Evolutionary conservation across 2,888 invertebrate species (phyloP).

Genomic region (Neocrepidodera transversa): DNA sequence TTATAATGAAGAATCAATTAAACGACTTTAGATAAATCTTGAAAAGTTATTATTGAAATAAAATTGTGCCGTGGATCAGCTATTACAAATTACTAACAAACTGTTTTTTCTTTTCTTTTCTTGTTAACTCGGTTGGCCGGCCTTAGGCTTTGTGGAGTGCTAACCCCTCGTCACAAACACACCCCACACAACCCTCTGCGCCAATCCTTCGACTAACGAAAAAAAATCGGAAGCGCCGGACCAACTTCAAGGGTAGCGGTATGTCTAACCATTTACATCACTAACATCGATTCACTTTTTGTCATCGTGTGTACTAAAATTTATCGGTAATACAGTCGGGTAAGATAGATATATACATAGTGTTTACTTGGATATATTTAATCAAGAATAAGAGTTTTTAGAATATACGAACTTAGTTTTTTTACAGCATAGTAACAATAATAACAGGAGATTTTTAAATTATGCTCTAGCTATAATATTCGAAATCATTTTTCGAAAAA

Average conservation of each 20-base stretch:
- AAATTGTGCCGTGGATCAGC: conserved; percentile 47
- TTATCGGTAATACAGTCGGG: conserved; percentile 2
- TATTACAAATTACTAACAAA: conserved; percentile 59
- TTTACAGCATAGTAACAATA: too few species aligned
- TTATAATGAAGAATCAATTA: too few species aligned
- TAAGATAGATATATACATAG: too few species aligned
- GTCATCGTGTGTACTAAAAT: conserved; percentile 47
- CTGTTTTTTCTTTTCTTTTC: conserved; percentile 61
- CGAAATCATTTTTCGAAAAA: too few species aligned
- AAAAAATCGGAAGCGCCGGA: conserved; percentile 51
- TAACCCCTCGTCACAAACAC: conserved; percentile 63
- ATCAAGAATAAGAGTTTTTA: too few species aligned
- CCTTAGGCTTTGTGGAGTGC: conserved; percentile 76
- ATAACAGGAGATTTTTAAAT: too few species aligned
- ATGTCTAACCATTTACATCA: conserved; percentile 59
- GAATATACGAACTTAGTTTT: too few species aligned
- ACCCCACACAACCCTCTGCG: conserved; percentile 55
- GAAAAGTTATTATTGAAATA: conserved; percentile 4
- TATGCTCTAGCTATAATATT: too few species aligned
- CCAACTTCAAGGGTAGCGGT: conserved; percentile 58
- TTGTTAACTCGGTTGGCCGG: conserved; percentile 62
- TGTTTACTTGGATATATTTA: too few species aligned
- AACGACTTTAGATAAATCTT: neutral
- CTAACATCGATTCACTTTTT: conserved; percentile 50
- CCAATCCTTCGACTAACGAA: conserved; percentile 53